Evolutionary conservation across 2,888 invertebrate species (phyloP), one percentile per base, ranked within the genome.

Genomic region (Dynastes tityus): DNA sequence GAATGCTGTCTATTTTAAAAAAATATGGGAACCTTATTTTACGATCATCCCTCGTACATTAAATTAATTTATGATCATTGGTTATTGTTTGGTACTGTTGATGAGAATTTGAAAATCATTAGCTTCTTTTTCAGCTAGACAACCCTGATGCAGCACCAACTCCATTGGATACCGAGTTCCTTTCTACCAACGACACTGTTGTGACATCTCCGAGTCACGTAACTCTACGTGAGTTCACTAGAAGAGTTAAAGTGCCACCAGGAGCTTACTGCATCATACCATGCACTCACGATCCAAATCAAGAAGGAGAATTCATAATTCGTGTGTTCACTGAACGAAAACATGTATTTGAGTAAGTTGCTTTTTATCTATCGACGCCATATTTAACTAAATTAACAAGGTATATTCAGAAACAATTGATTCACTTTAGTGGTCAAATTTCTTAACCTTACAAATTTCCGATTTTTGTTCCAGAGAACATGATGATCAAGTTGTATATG

Each of bases 181-280:
- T 74, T 9, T 9, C 22, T 3, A 45, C 3, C 13, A 13, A 29
- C 13, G 22, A 40, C 6, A 2, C 73, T 9, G n/a, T 61, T 22
- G 45, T 29, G 0, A 45, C 22, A 8, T 61, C 45, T n/a, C 8
- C 22, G 1, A 29, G 40, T 13, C 61, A 61, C 27, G n/a, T 16
- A 40, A 45, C 11, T 5, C 22, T 61, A 13, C 73, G 73, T 45
- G 73, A 74, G 45, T 74, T 27, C 22, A 45, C 73, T 29, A 74
- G 16, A 27, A 61, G 73, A 11, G 13, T 74, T 8, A 61, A 61
- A 45, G 58, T 74, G 61, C 61, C 40, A 27, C 73, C 73, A 8
- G 73, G 73, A 45, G 63, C 27, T 5, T 74, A 74, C 61, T 74
- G 73, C 49, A 45, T 74, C 4, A 29, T 74, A 11, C 73, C 73